phyloP scores from a whole-genome alignment of 2,113 vertebrate species.

The Saimiri boliviensis region DNA sequence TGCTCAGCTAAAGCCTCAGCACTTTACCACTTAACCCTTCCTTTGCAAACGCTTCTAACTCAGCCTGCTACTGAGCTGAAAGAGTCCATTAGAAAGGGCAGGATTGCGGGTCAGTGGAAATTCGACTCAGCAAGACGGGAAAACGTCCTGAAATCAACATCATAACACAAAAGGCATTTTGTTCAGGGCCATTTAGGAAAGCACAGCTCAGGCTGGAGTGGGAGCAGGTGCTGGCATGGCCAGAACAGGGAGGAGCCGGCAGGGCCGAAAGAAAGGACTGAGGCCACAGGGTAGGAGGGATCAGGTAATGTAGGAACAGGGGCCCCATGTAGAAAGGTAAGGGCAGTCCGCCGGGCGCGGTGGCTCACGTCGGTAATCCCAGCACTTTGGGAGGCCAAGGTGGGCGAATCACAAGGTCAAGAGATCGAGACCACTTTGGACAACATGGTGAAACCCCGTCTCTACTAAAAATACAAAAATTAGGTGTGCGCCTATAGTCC shows the following conservation, averaged over 20 bases:
- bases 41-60: not conserved
- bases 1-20: not conserved
- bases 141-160: not conserved
- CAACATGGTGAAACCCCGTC: too few relatives aligned
- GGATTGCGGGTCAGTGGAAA: fast-evolving
- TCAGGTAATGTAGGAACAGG: not conserved
- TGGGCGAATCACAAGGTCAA: too few relatives aligned
- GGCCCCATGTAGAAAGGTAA: not conserved
- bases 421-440: too few relatives aligned
- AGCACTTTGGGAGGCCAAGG: too few relatives aligned
- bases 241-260: not conserved
- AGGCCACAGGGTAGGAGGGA: not conserved
- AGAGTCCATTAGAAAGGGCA: not conserved
- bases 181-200: not conserved
- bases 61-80: not conserved
- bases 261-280: not conserved
- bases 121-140: fast-evolving
- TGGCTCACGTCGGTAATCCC: too few relatives aligned
- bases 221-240: fast-evolving
- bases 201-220: not conserved
- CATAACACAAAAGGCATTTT: not conserved
- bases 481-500: too few relatives aligned
- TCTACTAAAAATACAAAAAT: too few relatives aligned
- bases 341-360: not conserved
- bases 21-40: not conserved